Conservation (phyloP, 2,888 invertebrate genomes). For the Hemistola chrysoprasaria region DNA sequence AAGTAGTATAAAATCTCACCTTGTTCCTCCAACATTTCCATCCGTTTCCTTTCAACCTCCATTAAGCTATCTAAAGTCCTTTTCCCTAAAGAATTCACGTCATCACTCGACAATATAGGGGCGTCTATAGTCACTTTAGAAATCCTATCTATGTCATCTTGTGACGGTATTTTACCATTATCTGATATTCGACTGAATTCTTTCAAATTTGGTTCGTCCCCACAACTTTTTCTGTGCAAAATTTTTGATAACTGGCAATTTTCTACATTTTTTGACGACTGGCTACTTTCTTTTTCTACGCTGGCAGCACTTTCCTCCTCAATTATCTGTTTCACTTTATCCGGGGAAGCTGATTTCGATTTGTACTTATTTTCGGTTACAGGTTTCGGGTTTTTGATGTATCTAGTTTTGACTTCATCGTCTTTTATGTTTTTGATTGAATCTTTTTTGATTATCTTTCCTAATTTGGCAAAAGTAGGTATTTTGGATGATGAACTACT, state of each 20-base stretch:
- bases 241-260: constrained; percentile 32
- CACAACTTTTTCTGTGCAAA: constrained; percentile 72
- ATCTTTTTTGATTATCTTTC: constrained; percentile 77
- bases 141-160: constrained; percentile 93
- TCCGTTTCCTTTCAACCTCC: constrained; percentile 94
- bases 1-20: too few species aligned
- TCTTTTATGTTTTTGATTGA: constrained; percentile 65
- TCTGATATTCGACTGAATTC: constrained; percentile 65
- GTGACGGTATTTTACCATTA: constrained; percentile 84
- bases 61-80: constrained; percentile 93
- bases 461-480: constrained; percentile 73
- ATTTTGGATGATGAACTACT: constrained; percentile 75
- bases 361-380: constrained; percentile 71
- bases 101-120: constrained; percentile 87
- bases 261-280: too few species aligned
- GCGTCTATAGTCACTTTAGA: constrained; percentile 94
- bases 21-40: constrained; percentile 94
- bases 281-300: constrained; percentile 33
- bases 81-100: constrained; percentile 85
- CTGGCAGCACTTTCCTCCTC: constrained; percentile 46
- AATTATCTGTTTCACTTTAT: constrained; percentile 56
- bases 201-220: constrained; percentile 65
- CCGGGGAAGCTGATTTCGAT: constrained; percentile 67
- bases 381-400: constrained; percentile 67
- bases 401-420: constrained; percentile 54